phyloP scores from a whole-genome alignment of 2,888 invertebrate genomes.

The Cinara cedri region DNA sequence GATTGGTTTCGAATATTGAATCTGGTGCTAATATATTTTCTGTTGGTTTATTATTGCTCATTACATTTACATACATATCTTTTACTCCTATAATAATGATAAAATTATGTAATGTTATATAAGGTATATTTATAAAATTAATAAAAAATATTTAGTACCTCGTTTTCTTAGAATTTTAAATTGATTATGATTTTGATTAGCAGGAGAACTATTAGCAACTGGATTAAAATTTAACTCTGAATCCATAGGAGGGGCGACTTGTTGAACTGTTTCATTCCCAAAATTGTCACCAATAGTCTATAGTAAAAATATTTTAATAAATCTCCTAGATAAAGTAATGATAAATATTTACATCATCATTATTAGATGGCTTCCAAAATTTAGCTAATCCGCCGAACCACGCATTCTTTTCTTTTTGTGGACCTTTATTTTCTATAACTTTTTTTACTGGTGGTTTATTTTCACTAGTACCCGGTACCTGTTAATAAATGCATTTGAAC shows the following conservation, averaged over 20 bases:
- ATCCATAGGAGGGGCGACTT: constrained; percentile 50
- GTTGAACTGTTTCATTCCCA: constrained; percentile 28
- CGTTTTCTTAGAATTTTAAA: constrained; percentile 47
- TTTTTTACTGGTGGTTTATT: constrained; percentile 36
- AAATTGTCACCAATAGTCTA: constrained; percentile 23
- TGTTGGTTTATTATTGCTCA: constrained; percentile 67
- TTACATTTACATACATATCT: constrained; percentile 88
- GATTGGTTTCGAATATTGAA: constrained; percentile 39
- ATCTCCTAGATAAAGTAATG: neutral
- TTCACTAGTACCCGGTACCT: constrained; percentile 4
- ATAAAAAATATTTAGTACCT: constrained; percentile 21
- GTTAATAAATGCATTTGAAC: neutral
- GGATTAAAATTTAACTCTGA: constrained; percentile 48
- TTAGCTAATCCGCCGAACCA: constrained; percentile 50
- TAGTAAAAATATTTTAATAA: constrained; percentile 1
- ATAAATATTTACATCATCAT: constrained; percentile 21
- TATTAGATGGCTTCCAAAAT: constrained; percentile 54
- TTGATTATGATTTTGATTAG: constrained; percentile 44
- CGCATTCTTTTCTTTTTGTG: constrained; percentile 44
- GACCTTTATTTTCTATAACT: constrained; percentile 16
- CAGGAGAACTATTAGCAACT: constrained; percentile 50
- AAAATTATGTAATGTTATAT: neutral
- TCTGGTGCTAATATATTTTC: constrained; percentile 47
- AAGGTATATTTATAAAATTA: neutral
- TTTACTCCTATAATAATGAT: constrained; percentile 70